Base-by-base conservation (phyloP, 2,888 invertebrate species). In the Acanthoscelides obtectus region DNA sequence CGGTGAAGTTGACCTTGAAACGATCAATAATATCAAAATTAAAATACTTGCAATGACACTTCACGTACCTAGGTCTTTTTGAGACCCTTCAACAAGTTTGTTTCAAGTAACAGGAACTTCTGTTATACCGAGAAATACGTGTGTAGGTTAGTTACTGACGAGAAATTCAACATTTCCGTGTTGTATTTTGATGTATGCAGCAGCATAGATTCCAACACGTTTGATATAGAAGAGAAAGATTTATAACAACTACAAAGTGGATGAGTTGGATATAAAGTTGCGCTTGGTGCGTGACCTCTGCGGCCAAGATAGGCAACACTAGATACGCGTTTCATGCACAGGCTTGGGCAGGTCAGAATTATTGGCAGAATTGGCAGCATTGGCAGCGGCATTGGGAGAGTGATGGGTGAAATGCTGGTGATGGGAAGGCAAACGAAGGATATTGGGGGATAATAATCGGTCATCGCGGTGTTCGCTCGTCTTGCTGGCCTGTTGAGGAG, bases 291-390 rank as follows among this genome's bases (percentile, higher is more conserved):
- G 45, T 45, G 45, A 78, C 79, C 77, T 77, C 78, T 79, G 81
- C 81, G 81, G 82, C 81, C 82, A 83, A 79, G 83, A 83, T 81
- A 75, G 77, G 74, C 81, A 82, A 80, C 83, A 84, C 87, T 89
- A 92, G 83, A 92, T 92, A 86, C 91, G 91, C 82, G 91, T 91
- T 84, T 92, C 92, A 87, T 91, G 91, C 85, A 91, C 90, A 85
- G 90, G 88, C 85, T 89, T 89, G 78, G 89, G 88, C 85, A 89
- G 85, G 83, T 90, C 89, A 82, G 88, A 87, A 80, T 88, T 86
- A 83, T 86, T 86, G 78, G 82, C 87, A 87, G 87, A 86, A 77
- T 82, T 87, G 87, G 87, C 87, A 87, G 84, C 87, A 87, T 86
- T 87, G 87, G 86, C 87, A 87, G 80, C 70, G 73, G 87, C 86